Evolutionary conservation across 2,888 invertebrate species (phyloP).

Genomic region (Lasioglossum lativentre): DNA sequence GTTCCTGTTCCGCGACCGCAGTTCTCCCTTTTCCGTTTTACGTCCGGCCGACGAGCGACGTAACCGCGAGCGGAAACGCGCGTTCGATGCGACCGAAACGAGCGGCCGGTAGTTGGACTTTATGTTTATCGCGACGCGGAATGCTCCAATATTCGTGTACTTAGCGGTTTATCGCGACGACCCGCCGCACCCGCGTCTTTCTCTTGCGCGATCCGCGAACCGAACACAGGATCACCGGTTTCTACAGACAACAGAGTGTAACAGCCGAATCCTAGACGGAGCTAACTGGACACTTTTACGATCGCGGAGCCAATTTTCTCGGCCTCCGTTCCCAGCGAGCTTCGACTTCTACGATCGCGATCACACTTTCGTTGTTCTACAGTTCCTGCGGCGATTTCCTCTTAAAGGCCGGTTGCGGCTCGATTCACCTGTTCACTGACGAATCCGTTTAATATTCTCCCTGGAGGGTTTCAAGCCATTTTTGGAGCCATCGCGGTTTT

Average conservation of each 20-base stretch:
- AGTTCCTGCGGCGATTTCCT: not conserved
- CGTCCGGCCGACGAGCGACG: slow-evolving; percentile 11
- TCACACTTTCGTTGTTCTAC: not conserved
- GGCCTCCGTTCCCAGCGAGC: not conserved
- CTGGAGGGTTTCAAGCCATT: no score
- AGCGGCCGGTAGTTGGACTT: slow-evolving; percentile 19
- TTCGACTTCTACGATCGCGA: not conserved
- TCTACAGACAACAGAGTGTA: not conserved
- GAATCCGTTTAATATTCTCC: not conserved
- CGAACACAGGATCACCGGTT: not conserved
- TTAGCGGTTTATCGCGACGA: slow-evolving; percentile 25
- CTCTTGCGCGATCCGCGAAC: not conserved
- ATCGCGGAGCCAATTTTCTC: slow-evolving; percentile 26
- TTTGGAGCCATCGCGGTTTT: not conserved
- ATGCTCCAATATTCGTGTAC: slow-evolving; percentile 32
- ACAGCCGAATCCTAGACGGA: not conserved
- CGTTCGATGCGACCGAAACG: slow-evolving; percentile 18
- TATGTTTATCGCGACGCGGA: slow-evolving; percentile 40
- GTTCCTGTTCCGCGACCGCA: not conserved
- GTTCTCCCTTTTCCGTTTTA: slow-evolving; percentile 10
- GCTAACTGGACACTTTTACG: slow-evolving; percentile 29
- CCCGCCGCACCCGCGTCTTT: not conserved
- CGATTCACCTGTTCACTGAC: not conserved
- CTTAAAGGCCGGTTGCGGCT: not conserved
- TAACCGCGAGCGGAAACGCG: slow-evolving; percentile 1